Base-by-base conservation (phyloP, 2,113 vertebrate species). In the Gasterosteus aculeatus region DNA sequence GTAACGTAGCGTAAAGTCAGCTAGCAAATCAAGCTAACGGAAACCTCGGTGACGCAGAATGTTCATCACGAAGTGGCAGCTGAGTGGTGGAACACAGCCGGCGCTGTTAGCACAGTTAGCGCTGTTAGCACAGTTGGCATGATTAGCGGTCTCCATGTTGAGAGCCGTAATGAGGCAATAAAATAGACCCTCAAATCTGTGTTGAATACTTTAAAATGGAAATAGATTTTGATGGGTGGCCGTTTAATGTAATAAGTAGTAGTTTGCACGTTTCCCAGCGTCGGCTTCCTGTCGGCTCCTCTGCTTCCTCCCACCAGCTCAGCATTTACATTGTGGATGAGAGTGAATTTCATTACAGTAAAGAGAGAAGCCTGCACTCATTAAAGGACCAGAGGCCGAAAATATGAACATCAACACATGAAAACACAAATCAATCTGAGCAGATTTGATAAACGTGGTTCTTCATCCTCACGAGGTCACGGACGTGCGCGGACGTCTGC, bases 381-480 rank as follows among this genome's bases (percentile, higher is more conserved):
- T 68, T 47, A 49, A 42, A 4, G 7, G 11, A 44, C 57, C 16
- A n/a, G 62, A 10, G 31, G 31, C 35, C 61, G 57, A 41, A 61
- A 10, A 26, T 33, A 41, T 44, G 59, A 77, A 86, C 35, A 80
- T 71, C 47, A 78, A 69, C 47, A 65, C 10, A 53, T 2, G 3
- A 73, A 56, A 1, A 47, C 19, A 60, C 35, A 4, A 73, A 73
- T 68, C 60, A 57, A 5, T 83, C 75, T 7, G 0, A 1, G 2
- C 53, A 75, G 69, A 78, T 83, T 9, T 56, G 46, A 84, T 68
- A 3, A 67, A 67, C n/a, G 63, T 70, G 68, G n/a, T 6, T 39
- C 26, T 70, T 59, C 69, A 66, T 77, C 62, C 29, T 67, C 22
- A 51, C 5, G 33, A 77, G 64, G 54, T 70, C 72, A 62, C 14